A percentile compares a stretch with the other conserved stretches of the same genome.
phyloP scores from a whole-genome alignment of 2,888 invertebrate genomes.

The Brachyopa scutellaris region DNA sequence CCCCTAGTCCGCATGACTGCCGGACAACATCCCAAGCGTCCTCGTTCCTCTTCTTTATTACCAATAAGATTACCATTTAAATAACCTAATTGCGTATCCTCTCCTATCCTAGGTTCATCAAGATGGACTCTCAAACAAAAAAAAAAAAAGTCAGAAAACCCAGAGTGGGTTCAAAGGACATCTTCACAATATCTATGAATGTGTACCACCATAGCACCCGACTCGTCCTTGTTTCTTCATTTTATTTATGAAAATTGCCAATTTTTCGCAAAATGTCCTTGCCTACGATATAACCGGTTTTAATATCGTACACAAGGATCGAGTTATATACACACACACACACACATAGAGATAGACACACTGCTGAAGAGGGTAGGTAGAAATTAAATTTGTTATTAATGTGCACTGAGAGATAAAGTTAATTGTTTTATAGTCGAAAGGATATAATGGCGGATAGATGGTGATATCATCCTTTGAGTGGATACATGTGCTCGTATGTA shows the following conservation, averaged over 20 bases:
- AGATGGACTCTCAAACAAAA: conserved; percentile 25
- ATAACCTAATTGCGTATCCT: conserved; percentile 64
- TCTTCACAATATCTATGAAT: not conserved
- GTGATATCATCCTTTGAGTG: conserved; percentile 17
- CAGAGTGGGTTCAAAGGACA: not conserved
- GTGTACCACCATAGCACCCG: not conserved
- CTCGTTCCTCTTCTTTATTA: conserved; percentile 42
- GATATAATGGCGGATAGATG: conserved; percentile 38
- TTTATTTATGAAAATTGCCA: conserved; percentile 63
- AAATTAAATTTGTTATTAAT: conserved; percentile 65
- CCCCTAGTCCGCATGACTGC: conserved; percentile 25
- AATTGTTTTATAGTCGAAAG: conserved; percentile 68
- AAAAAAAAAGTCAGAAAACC: not conserved
- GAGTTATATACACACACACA: not conserved
- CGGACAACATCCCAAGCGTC: not conserved
- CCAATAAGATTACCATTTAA: conserved; percentile 66
- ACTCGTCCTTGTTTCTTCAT: not conserved
- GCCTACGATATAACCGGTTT: conserved; percentile 6
- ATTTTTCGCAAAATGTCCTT: conserved; percentile 27
- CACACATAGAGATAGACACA: not conserved
- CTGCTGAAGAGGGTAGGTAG: not conserved
- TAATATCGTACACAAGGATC: conserved; percentile 6
- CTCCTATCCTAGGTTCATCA: conserved; percentile 36
- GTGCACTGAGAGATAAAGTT: conserved; percentile 60
- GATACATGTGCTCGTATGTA: not conserved